phyloP scores from a whole-genome alignment of 2,113 vertebrate genomes.

The Hylia prasina region DNA sequence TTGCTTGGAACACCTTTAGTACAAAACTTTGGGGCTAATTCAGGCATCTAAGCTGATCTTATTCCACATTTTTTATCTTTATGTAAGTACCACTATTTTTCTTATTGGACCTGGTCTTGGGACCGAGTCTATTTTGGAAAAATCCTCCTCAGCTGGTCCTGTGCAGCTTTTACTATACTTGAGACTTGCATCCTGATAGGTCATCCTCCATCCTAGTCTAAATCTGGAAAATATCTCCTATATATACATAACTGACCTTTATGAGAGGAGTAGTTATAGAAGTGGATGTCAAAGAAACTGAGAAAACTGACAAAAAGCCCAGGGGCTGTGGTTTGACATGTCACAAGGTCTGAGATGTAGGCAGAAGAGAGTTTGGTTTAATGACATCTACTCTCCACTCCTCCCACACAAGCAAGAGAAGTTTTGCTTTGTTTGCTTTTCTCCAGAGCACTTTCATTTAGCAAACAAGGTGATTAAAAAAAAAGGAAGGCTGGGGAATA shows the following conservation, averaged over 20 bases:
- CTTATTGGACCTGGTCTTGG: background rate
- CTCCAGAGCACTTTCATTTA: background rate
- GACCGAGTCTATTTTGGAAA: background rate
- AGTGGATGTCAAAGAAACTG: background rate
- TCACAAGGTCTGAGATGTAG: background rate
- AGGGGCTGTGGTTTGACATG: background rate
- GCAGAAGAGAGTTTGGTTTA: background rate
- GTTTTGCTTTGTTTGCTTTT: background rate
- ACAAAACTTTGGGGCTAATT: slow-evolving; percentile 10
- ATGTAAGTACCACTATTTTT: background rate
- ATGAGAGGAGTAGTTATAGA: background rate
- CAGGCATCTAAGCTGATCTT: background rate
- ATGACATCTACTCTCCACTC: background rate
- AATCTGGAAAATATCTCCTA: background rate
- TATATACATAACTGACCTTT: background rate
- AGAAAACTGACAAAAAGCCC: background rate
- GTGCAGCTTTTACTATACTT: background rate
- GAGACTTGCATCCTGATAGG: background rate
- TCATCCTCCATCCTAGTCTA: background rate
- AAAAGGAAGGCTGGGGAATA: background rate
- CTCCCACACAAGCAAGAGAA: background rate
- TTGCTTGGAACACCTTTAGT: background rate
- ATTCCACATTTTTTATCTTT: background rate
- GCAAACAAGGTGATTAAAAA: background rate
- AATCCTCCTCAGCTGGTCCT: background rate